These are phyloP conservation scores for Manacus vitellinus DNA, from an alignment of 2,113 vertebrate genomes.

Conservation along the genomic window DNA sequence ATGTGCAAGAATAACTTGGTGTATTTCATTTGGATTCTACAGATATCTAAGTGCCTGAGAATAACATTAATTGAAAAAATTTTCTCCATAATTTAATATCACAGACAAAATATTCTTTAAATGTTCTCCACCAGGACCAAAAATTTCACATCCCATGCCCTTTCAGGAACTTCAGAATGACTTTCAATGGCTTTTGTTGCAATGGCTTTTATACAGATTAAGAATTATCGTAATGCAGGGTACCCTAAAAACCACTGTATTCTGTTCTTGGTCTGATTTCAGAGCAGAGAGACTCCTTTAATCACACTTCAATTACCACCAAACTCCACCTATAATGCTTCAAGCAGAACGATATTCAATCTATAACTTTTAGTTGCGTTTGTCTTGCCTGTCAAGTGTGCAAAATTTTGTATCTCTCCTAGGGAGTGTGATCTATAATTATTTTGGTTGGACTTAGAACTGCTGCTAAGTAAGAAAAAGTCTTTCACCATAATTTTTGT, in stretches of 20 bases:
- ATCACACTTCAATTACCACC: background rate
- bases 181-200: background rate
- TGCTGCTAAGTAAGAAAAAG: background rate
- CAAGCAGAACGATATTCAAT: background rate
- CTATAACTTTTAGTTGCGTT: background rate
- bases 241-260: background rate
- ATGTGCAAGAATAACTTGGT: background rate
- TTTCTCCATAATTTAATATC: background rate
- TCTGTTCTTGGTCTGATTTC: background rate
- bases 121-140: background rate
- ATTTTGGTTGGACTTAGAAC: background rate
- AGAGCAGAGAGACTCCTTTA: background rate
- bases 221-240: fast-evolving
- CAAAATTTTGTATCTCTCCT: background rate
- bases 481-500: background rate
- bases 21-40: background rate
- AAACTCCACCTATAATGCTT: background rate
- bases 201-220: background rate
- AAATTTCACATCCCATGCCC: background rate
- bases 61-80: background rate
- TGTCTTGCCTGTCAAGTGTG: background rate
- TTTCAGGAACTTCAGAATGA: background rate
- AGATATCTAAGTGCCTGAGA: background rate
- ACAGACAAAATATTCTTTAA: background rate
- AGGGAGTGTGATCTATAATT: background rate